Evolutionary conservation across 2,797 vertebrate genomes (phyloP), one percentile per base, ranked within the genome.

Genomic region (Florisuga fusca): DNA sequence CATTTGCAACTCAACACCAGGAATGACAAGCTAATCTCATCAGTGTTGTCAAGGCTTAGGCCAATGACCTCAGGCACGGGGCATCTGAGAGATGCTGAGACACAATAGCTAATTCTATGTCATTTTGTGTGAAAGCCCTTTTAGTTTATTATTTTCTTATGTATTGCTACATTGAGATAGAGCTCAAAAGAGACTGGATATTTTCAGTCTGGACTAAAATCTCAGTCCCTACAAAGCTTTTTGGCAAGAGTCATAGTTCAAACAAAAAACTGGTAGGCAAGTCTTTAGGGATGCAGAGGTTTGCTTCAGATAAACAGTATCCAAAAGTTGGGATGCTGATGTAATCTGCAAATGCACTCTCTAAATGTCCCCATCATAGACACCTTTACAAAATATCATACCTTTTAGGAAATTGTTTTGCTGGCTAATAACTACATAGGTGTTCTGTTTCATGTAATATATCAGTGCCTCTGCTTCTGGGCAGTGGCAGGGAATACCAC

Each of bases 1-100:
- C 89, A 33, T 97, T 96, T 97, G 93, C 95, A 97, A 89, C 84
- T 97, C 97, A 97, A 82, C 87, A 80, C 87, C 53, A 74, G 38
- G 79, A 96, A 89, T 86, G 76, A 92, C 84, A 95, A 76, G 77
- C 89, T 97, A 93, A 97, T 96, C 93, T 96, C 93, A 94, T 91
- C 94, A 84, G 36, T 69, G 75, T 87, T 93, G 80, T 95, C 90
- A 91, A 95, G 82, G 80, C 26, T 78, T 87, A 71, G 91, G 55
- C 83, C 83, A 79, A 53, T 90, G 87, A 91, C 67, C 84, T 94
- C 81, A 83, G 72, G 75, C 83, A 71, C 4, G 71, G 63, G 80
- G 89, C 57, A 79, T 87, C 48, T 73, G 69, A 94, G 41, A 95
- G 89, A 93, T 25, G 11, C 20, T 41, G 26, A 88, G 57, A 53